Evolutionary conservation across 2,888 invertebrate genomes (phyloP).

Genomic region (Eupithecia inturbata): DNA sequence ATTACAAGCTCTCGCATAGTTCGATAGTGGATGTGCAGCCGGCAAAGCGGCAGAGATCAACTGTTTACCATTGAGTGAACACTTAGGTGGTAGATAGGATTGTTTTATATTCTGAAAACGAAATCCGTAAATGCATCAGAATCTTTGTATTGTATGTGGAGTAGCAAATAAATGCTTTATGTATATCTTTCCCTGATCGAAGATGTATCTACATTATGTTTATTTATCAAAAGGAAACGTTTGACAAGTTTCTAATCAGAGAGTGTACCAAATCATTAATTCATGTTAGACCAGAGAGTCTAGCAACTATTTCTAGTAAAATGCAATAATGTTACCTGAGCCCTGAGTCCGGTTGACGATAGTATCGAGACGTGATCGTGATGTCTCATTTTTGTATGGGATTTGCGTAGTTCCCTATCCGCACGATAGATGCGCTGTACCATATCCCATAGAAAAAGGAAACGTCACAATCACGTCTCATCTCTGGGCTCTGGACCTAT

Average conservation of each 20-base stretch:
- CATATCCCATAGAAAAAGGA: no score
- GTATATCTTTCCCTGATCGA: no score
- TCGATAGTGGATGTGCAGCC: conserved; percentile 51
- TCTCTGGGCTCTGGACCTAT: no score
- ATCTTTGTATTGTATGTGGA: not conserved
- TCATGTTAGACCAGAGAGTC: no score
- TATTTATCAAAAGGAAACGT: not conserved
- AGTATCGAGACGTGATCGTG: no score
- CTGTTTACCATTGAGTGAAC: not conserved
- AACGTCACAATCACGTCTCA: no score
- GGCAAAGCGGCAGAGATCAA: conserved; percentile 33
- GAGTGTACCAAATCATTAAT: not conserved
- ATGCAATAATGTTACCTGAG: not conserved
- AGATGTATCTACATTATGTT: not conserved
- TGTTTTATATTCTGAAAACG: not conserved
- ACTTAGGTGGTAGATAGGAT: not conserved
- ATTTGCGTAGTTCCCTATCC: no score
- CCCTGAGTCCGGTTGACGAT: no score
- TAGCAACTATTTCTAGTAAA: not conserved
- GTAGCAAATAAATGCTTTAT: not conserved
- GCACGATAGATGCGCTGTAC: no score
- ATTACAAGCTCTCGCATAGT: conserved; percentile 60
- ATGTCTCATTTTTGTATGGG: no score
- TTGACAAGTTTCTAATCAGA: not conserved
- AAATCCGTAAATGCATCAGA: conserved; percentile 3